phyloP scores from a whole-genome alignment of 2,888 invertebrate genomes.

The Nineta flava region DNA sequence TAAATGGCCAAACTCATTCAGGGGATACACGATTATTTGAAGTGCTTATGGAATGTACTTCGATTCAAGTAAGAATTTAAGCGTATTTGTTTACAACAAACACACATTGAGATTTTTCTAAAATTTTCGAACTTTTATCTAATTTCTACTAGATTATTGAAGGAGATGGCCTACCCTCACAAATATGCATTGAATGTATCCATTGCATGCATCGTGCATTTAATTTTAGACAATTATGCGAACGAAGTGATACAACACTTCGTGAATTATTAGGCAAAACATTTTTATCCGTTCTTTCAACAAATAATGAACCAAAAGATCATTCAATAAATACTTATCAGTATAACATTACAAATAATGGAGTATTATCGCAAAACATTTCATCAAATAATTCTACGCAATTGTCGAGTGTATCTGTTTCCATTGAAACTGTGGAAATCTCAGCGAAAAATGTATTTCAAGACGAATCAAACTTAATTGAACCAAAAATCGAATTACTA shows the following conservation, averaged over 20 bases:
- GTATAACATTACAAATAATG: too few species aligned
- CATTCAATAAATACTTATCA: too few species aligned
- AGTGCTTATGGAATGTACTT: slow-evolving; percentile 25
- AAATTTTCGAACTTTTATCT: background rate
- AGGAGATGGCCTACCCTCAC: slow-evolving; percentile 25
- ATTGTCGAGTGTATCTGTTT: background rate
- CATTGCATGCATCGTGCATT: slow-evolving; percentile 23
- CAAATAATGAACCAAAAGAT: background rate
- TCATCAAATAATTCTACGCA: too few species aligned
- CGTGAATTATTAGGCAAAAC: slow-evolving; percentile 10
- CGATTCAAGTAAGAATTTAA: slow-evolving; percentile 20
- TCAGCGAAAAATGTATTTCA: background rate
- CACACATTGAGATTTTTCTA: background rate
- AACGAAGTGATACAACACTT: slow-evolving; percentile 23
- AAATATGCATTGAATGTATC: slow-evolving; percentile 25
- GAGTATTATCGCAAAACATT: too few species aligned
- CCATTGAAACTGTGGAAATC: background rate
- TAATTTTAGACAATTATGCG: slow-evolving; percentile 26
- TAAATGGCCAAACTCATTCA: slow-evolving; percentile 15
- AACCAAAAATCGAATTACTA: slow-evolving; percentile 10
- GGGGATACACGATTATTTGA: slow-evolving; percentile 19
- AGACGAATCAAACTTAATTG: background rate
- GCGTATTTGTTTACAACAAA: background rate
- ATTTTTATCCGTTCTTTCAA: background rate
- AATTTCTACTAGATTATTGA: slow-evolving; percentile 18